Percentiles rank a stretch among this genome's conserved stretches.
phyloP scores from a whole-genome alignment of 1,140 invertebrate species.

The Bombus consobrinus region DNA sequence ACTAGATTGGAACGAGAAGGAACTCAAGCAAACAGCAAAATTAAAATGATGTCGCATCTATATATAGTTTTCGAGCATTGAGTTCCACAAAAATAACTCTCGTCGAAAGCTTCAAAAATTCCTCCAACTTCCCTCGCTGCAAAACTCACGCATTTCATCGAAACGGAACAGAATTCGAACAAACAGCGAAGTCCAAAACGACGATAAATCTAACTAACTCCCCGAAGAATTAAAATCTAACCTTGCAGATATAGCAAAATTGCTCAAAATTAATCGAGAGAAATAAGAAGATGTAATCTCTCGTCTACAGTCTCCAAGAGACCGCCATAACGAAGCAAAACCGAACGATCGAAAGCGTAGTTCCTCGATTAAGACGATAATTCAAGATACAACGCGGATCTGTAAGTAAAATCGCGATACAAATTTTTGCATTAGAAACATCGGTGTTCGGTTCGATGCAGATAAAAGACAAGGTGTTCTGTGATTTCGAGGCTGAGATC shows the following conservation, averaged over 20 bases:
- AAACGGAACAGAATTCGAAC: background rate
- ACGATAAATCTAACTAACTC: too few species aligned
- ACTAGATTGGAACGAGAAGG: background rate
- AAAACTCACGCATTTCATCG: background rate
- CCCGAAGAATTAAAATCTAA: too few species aligned
- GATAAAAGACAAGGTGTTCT: background rate
- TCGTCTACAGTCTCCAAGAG: background rate
- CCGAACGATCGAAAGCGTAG: too few species aligned
- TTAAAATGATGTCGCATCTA: background rate
- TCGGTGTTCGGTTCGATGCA: too few species aligned
- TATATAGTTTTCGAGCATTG: background rate
- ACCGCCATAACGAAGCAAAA: too few species aligned
- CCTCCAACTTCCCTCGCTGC: too few species aligned
- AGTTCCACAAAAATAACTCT: background rate
- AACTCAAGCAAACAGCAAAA: background rate
- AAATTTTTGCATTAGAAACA: background rate
- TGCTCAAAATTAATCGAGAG: too few species aligned
- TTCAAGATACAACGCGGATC: background rate
- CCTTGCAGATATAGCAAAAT: too few species aligned
- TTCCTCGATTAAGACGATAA: background rate
- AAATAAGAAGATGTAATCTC: background rate
- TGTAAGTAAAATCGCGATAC: background rate
- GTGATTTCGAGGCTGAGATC: slow-evolving; percentile 1
- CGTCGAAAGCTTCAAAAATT: background rate
- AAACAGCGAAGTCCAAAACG: background rate